phyloP scores from a whole-genome alignment of 23 tunicate genomes.

The Clavelina lepadiformis region DNA sequence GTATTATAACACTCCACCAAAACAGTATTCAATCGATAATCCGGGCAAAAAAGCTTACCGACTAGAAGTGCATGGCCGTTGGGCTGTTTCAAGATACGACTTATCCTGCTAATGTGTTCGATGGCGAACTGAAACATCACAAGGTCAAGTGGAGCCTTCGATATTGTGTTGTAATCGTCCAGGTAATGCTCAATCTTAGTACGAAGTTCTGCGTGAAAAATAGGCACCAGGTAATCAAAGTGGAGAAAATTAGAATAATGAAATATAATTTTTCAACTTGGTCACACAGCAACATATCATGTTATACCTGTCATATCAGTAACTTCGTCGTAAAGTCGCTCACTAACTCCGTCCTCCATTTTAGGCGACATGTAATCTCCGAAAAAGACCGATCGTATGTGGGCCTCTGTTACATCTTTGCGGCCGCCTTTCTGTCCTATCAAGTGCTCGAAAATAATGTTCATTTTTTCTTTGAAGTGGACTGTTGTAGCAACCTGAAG shows the following conservation, averaged over 20 bases:
- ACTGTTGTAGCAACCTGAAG: constrained; percentile 62
- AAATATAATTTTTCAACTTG: neutral
- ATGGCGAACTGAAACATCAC: constrained; percentile 92
- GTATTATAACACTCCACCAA: neutral
- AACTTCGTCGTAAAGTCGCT: constrained; percentile 75
- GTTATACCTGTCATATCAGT: constrained; percentile 49
- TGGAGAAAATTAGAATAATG: neutral
- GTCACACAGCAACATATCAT: neutral
- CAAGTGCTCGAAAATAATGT: constrained; percentile 78
- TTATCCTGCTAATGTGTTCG: constrained; percentile 80
- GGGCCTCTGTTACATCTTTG: constrained; percentile 53
- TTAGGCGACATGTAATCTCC: constrained; percentile 93
- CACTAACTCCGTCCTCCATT: constrained; percentile 58
- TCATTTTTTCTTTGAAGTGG: constrained; percentile 88
- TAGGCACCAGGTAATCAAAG: neutral
- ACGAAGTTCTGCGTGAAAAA: constrained; percentile 35
- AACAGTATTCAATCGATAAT: neutral
- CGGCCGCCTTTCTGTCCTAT: constrained; percentile 43
- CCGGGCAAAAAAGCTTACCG: constrained; percentile 31
- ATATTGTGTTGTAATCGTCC: constrained; percentile 78
- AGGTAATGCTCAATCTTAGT: constrained; percentile 58
- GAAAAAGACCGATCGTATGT: constrained; percentile 69
- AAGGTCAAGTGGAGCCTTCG: constrained; percentile 86
- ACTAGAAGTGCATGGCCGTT: constrained; percentile 86
- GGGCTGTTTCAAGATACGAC: constrained; percentile 86